Conservation (phyloP, 2,113 vertebrate species). For the Tachycineta bicolor region DNA sequence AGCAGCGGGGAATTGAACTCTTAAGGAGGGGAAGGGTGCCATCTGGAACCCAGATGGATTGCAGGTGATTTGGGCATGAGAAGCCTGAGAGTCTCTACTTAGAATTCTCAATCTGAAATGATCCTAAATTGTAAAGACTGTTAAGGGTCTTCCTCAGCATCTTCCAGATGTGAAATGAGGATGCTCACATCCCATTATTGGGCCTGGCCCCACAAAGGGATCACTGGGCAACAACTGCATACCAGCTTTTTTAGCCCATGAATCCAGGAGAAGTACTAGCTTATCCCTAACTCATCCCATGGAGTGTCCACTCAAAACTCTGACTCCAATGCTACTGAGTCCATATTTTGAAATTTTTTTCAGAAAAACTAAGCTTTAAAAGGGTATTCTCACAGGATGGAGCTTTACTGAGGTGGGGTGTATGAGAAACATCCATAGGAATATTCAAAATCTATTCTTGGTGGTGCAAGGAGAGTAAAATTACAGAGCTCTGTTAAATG, state of each 20-base stretch:
- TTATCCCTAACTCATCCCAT: not conserved
- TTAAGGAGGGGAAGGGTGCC: not conserved
- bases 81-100: not conserved
- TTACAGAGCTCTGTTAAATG: not conserved
- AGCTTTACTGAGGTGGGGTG: not conserved
- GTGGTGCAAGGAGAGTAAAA: not conserved
- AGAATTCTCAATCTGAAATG: not conserved
- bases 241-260: not conserved
- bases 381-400: not conserved
- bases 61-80: not conserved
- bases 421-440: not conserved
- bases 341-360: not conserved
- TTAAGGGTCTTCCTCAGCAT: not conserved
- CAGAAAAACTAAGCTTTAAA: not conserved
- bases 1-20: not conserved
- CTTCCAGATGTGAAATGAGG: not conserved
- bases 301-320: not conserved
- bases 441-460: not conserved
- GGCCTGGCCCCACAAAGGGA: not conserved
- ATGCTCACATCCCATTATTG: not conserved
- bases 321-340: not conserved
- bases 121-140: not conserved
- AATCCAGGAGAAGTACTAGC: not conserved
- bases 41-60: not conserved
- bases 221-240: not conserved